Evolutionary conservation across 64 coral and sea anemone genomes (phyloP), one percentile per base, ranked within the genome.

Genomic region (Acropora yongei): DNA sequence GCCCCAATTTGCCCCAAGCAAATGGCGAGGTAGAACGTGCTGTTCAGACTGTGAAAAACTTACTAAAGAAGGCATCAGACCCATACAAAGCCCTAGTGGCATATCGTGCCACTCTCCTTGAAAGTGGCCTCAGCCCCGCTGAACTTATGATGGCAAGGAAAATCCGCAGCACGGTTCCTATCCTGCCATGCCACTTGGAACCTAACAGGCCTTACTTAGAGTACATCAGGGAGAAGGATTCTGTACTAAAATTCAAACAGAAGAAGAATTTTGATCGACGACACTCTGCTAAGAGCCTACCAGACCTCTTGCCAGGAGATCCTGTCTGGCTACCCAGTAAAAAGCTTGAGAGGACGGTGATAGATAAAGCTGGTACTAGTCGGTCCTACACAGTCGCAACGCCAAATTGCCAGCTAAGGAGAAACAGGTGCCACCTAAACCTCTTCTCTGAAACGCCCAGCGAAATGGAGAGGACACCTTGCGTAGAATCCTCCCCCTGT

Each of bases 41-140:
- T 53, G 50, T 53, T 53, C 50, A 53, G 50, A 53, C 50, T 53
- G 50, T 4, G 1, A 53, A 53, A 53, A 53, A 53, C 50, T 53
- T 53, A 53, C 0, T 4, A 53, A 53, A 53, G 50, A 53, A 53
- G 50, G 50, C 50, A 53, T 53, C 50, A 48, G 77, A 79, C 18
- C 76, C 44, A 3, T 50, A 78, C 76, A 49, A 18, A 78, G 46
- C 76, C 14, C 44, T 78, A n/a, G 17, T 78, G 76, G 76, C 48
- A 78, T 78, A 78, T 19, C 76, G 12, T 78, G 44, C 76, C 44
- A 78, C 76, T 4, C 76, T 44, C 43, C 47, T 78, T 48, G 76
- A 78, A 78, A 48, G 12, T 16, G 46, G 76, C 8, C 14, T 13
- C 47, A 78, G 76, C 76, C 76, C 76, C 1, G 0, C 76, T 2